These are phyloP conservation scores for Arge pagana DNA, from an alignment of 2,888 invertebrate species.

Conservation along the genomic window DNA sequence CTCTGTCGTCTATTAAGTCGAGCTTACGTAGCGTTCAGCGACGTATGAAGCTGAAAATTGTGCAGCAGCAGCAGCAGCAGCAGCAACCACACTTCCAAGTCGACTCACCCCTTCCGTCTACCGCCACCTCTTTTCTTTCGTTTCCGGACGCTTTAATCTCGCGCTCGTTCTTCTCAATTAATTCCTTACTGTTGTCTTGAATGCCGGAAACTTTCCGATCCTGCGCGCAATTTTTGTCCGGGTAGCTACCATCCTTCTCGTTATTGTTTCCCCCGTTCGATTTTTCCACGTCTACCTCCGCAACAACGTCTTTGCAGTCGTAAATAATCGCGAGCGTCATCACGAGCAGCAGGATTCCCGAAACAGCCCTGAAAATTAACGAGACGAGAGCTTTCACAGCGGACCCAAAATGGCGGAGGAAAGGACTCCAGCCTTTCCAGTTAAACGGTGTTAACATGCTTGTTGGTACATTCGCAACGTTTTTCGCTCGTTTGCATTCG, in stretches of 20 bases:
- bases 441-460: neutral
- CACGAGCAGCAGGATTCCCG: conserved; percentile 60
- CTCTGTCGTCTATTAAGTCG: conserved; percentile 7
- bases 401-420: conserved; percentile 1
- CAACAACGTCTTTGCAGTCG: conserved; percentile 66
- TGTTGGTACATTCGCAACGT: neutral
- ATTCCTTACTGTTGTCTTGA: conserved; percentile 56
- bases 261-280: conserved; percentile 56
- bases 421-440: neutral
- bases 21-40: neutral
- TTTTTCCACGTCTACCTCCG: conserved; percentile 57
- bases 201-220: conserved; percentile 49
- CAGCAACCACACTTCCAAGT: conserved; percentile 15
- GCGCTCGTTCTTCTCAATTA: conserved; percentile 47
- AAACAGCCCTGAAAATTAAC: conserved; percentile 60
- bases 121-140: conserved; percentile 5
- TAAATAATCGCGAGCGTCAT: conserved; percentile 68
- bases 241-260: conserved; percentile 59
- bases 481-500: no score
- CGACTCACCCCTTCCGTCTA: conserved; percentile 35
- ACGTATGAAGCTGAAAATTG: conserved; percentile 11
- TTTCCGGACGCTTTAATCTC: conserved; percentile 33
- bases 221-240: conserved; percentile 53
- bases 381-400: conserved; percentile 18
- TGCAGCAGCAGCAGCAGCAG: no score